phyloP scores from a whole-genome alignment of 2,888 invertebrate species.

The Patella pellucida region DNA sequence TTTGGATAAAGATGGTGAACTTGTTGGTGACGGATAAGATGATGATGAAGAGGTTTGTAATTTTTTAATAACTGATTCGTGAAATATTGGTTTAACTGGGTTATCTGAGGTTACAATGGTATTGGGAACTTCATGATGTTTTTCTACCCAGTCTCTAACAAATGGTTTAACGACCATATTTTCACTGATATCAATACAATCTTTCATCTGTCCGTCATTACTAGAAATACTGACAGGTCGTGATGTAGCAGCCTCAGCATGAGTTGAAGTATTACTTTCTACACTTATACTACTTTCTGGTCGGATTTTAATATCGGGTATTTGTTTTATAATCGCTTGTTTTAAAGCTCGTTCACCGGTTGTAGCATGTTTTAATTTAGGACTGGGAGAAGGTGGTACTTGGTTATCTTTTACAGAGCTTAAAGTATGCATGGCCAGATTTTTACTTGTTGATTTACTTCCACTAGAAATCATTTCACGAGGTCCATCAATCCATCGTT shows the following conservation, averaged over 20 bases:
- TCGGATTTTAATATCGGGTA: constrained; percentile 47
- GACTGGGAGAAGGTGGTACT: constrained; percentile 27
- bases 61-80: constrained; percentile 30
- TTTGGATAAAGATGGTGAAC: constrained; percentile 48
- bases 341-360: constrained; percentile 34
- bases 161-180: constrained; percentile 54
- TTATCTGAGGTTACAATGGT: background rate
- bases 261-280: constrained; percentile 53
- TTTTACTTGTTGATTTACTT: constrained; percentile 9
- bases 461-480: constrained; percentile 55
- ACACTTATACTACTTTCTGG: constrained; percentile 56
- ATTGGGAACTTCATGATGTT: constrained; percentile 39
- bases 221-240: constrained; percentile 49
- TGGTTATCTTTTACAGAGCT: constrained; percentile 27
- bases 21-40: constrained; percentile 55
- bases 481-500: constrained; percentile 70
- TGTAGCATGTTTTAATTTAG: constrained; percentile 24
- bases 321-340: constrained; percentile 38
- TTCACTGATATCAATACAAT: constrained; percentile 37
- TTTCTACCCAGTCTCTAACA: constrained; percentile 67
- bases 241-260: constrained; percentile 53
- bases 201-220: constrained; percentile 31
- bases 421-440: constrained; percentile 37
- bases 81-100: background rate
- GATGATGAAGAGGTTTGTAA: constrained; percentile 40